Evolutionary conservation across 2,797 vertebrate genomes (phyloP).

Genomic region (Cossypha niveicapilla): DNA sequence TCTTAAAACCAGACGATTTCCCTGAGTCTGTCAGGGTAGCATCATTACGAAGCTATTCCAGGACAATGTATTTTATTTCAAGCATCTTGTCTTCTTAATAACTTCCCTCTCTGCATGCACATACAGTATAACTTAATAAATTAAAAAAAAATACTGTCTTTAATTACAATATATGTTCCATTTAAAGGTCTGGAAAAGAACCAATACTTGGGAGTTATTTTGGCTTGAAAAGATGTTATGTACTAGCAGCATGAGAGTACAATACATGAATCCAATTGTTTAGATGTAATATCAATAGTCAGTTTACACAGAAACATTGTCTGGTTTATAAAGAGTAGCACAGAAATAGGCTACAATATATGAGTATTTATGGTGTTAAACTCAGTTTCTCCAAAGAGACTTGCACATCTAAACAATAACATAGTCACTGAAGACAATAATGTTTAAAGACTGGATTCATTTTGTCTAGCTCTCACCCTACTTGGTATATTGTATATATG

Average conservation of each 20-base stretch:
- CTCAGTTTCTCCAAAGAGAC: not conserved
- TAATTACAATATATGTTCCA: not conserved
- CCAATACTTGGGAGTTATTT: not conserved
- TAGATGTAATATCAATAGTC: not conserved
- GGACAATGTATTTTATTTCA: not conserved
- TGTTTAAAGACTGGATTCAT: not conserved
- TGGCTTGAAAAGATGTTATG: not conserved
- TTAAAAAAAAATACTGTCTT: not conserved
- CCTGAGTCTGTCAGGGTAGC: not conserved
- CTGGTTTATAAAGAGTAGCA: not conserved
- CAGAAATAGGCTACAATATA: not conserved
- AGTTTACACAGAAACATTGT: not conserved
- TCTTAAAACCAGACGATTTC: not conserved
- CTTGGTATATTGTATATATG: rapidly evolving
- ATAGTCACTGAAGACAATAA: not conserved
- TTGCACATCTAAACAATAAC: not conserved
- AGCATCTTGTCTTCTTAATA: not conserved
- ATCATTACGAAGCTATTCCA: not conserved
- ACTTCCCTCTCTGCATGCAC: not conserved
- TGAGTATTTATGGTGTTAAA: not conserved
- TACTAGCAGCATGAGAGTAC: not conserved
- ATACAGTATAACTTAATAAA: not conserved
- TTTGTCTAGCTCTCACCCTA: not conserved
- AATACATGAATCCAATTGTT: not conserved
- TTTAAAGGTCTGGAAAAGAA: not conserved